A percentile compares a stretch with the other conserved stretches of the same genome.
These are phyloP conservation scores for Ormyrus pomaceus DNA, from an alignment of 2,888 invertebrate genomes.

Conservation along the genomic window DNA sequence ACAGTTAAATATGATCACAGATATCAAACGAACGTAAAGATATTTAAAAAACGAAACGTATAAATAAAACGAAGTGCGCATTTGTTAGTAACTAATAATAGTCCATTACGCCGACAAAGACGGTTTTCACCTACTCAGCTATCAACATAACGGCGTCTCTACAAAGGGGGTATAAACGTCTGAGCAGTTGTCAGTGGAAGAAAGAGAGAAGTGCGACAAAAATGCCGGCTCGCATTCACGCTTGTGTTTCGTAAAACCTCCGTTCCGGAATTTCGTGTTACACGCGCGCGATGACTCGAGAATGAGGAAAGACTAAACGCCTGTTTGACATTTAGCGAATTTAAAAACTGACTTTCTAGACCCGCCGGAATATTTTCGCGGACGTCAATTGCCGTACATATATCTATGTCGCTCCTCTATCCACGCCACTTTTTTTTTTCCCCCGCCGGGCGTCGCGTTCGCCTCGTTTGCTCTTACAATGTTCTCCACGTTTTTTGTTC, in stretches of 20 bases:
- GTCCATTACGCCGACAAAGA: too few relatives aligned
- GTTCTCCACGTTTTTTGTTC: too few relatives aligned
- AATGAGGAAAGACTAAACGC: not conserved
- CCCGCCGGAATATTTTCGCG: not conserved
- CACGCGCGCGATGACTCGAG: not conserved
- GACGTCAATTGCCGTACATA: not conserved
- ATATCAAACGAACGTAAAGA: too few relatives aligned
- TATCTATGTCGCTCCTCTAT: not conserved
- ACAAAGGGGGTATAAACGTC: too few relatives aligned
- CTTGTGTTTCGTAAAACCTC: constrained; percentile 15
- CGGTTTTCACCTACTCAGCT: too few relatives aligned
- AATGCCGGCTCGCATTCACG: not conserved
- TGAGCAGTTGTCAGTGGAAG: not conserved
- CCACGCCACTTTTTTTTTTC: not conserved
- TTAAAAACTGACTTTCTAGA: not conserved
- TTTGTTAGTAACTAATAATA: too few relatives aligned
- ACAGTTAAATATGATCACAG: too few relatives aligned
- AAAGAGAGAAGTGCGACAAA: not conserved
- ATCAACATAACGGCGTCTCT: too few relatives aligned
- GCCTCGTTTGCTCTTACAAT: not conserved
- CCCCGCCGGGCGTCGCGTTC: not conserved
- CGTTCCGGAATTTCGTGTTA: constrained; percentile 1
- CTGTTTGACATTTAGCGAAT: constrained; percentile 9
- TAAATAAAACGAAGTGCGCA: too few relatives aligned
- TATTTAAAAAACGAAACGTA: too few relatives aligned